Base-by-base conservation (phyloP, 1,140 invertebrate genomes). In the Drosophila sulfurigaster region DNA sequence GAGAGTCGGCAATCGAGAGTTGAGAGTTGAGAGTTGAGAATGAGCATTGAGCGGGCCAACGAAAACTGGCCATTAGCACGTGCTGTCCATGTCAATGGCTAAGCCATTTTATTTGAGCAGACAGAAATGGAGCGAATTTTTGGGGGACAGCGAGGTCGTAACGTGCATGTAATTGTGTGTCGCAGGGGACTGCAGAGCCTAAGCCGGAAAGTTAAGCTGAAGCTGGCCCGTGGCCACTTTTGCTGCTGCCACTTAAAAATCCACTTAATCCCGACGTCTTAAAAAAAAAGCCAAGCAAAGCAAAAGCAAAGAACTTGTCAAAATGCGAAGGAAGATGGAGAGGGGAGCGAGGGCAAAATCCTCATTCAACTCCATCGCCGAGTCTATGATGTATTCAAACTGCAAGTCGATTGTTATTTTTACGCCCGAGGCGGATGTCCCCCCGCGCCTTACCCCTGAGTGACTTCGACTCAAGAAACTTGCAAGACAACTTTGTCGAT, bases 341-440 rank as follows among this genome's bases (percentile, higher is more conserved):
- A 35, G 13, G 11, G 10, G 5, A 5, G 28, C 7, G 20, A 48
- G 49, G 35, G 10, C 6, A 3, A 45, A 52, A 78, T 66, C 35
- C 51, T 54, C 38, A 20, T 41, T 38, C 35, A 41, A 38, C 54
- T 57, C 54, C 35, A 38, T 5, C 54, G 10, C 28, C 15, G 15
- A 43, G 57, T 38, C 41, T 58, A 68, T 87, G 83, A 80, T 81
- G 83, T 88, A 88, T 88, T 88, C 83, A 88, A 89, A 88, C 80
- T 88, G 83, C 83, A 89, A 88, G 83, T 88, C 83, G 83, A 88
- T 88, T 88, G 85, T 88, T 88, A 88, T 88, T 88, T 88, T 88
- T 83, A 88, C 70, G 85, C 83, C 83, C 79, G 35, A 54, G 66
- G 85, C 83, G 83, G 83, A 88, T 88, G 81, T 89, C 80, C 67